phyloP scores from a whole-genome alignment of 1,140 invertebrate genomes.

The Heliconius hewitsoni region DNA sequence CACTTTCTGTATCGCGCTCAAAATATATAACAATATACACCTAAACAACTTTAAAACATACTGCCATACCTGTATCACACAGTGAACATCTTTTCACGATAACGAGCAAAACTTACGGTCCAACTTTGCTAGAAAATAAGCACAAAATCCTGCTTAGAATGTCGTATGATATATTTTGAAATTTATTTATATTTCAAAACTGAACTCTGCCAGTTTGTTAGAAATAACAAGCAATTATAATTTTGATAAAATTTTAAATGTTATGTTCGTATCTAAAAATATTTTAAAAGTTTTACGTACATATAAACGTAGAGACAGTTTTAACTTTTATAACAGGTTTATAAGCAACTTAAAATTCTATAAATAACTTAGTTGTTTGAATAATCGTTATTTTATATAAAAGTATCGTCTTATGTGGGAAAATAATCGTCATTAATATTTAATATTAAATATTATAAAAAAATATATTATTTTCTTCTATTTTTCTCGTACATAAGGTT shows the following conservation, averaged over 20 bases:
- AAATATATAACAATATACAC: neutral
- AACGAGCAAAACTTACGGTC: conserved; percentile 3
- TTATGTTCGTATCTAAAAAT: neutral
- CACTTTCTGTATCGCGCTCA: neutral
- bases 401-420: no score
- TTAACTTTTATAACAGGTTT: no score
- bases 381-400: no score
- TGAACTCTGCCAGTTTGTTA: neutral
- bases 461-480: no score
- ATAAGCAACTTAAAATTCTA: no score
- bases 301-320: no score
- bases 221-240: conserved; percentile 5
- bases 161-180: neutral
- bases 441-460: no score
- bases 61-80: neutral
- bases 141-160: neutral
- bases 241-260: neutral
- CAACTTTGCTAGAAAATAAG: conserved; percentile 3
- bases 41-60: conserved; percentile 6
- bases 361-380: no score
- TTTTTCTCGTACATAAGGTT: no score
- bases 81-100: neutral
- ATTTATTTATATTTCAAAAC: neutral
- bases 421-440: no score
- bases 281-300: no score